Conservation (phyloP, 2,888 invertebrate genomes). For the Acanthosoma haemorrhoidale region DNA sequence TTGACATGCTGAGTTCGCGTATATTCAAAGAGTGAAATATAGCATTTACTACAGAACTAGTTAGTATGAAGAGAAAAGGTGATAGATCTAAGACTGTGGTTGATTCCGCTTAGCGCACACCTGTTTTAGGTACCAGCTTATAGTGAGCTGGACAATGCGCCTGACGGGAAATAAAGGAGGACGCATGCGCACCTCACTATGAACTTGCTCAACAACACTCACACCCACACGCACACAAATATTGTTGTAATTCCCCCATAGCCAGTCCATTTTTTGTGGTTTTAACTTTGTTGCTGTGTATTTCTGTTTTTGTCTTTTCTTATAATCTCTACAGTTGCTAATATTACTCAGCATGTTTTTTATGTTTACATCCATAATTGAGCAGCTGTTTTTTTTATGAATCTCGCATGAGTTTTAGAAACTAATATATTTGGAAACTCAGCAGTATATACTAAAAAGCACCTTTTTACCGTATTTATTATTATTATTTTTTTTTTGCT, state of each 20-base stretch:
- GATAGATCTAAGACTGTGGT: too few species aligned
- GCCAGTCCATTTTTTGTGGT: neutral
- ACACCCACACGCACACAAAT: too few species aligned
- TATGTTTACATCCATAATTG: neutral
- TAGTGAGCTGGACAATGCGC: too few species aligned
- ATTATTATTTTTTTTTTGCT: neutral
- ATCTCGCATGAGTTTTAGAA: slow-evolving; percentile 4
- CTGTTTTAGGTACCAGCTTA: too few species aligned
- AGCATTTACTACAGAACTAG: too few species aligned
- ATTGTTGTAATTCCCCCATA: neutral
- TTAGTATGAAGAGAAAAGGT: too few species aligned
- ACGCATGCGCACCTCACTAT: too few species aligned
- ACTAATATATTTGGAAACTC: neutral
- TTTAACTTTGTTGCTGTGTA: neutral
- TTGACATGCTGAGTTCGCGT: too few species aligned
- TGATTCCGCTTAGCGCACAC: too few species aligned
- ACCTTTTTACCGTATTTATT: neutral
- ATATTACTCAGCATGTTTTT: neutral
- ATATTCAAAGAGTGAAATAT: too few species aligned
- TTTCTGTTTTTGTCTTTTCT: neutral
- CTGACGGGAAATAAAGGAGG: too few species aligned
- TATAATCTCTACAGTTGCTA: neutral
- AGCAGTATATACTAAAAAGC: neutral
- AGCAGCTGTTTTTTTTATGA: slow-evolving; percentile 2
- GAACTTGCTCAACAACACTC: too few species aligned